phyloP scores from a whole-genome alignment of 1,140 invertebrate species.

The Panagrolaimus sp. region DNA sequence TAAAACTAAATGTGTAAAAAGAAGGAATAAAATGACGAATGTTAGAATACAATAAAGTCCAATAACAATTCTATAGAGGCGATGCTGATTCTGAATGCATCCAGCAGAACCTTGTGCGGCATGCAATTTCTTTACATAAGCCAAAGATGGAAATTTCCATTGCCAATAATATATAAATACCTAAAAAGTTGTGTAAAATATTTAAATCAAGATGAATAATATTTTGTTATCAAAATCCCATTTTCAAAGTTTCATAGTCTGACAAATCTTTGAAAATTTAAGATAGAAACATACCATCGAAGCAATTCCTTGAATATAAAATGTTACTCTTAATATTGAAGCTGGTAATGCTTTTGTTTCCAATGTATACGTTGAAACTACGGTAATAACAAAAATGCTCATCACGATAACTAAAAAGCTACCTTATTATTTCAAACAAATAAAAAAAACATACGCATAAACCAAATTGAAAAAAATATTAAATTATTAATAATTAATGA shows the following conservation, averaged over 20 bases:
- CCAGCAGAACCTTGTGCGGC: neutral
- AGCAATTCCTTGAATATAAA: neutral
- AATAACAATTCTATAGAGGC: neutral
- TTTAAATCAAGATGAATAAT: too few species aligned
- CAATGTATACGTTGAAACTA: neutral
- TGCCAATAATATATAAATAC: constrained; percentile 2
- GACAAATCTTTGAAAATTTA: too few species aligned
- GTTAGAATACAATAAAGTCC: neutral
- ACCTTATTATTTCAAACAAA: neutral
- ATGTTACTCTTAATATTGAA: neutral
- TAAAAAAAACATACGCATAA: neutral
- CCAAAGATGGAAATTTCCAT: neutral
- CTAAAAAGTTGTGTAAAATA: neutral
- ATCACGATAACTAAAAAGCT: neutral
- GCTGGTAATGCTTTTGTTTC: neutral
- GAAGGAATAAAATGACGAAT: neutral
- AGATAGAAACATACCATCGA: neutral
- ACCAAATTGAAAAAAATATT: neutral
- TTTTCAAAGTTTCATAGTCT: too few species aligned
- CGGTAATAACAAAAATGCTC: neutral
- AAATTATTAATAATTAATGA: neutral
- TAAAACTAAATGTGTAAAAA: neutral
- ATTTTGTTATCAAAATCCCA: too few species aligned
- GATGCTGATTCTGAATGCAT: neutral
- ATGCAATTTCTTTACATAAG: neutral